phyloP scores from a whole-genome alignment of 2,113 vertebrate genomes.

The Martes martes region DNA sequence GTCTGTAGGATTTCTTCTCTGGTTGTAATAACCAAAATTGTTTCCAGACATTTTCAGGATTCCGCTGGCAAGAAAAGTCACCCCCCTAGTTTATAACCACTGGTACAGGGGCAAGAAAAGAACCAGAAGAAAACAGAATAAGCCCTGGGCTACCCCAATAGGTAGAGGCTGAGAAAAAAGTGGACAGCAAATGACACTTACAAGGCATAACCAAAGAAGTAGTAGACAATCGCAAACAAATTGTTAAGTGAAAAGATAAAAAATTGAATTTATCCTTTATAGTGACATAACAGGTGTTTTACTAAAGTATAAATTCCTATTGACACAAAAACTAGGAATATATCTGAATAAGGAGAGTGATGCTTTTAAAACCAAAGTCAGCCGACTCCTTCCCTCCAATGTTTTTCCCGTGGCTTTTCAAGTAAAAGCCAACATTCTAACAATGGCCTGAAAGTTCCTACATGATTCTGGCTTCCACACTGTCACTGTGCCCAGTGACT shows the following conservation, averaged over 20 bases:
- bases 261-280: neutral
- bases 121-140: neutral
- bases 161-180: neutral
- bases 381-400: neutral
- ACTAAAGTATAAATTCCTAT: neutral
- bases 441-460: neutral
- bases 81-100: neutral
- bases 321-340: neutral
- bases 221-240: neutral
- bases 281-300: neutral
- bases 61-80: neutral
- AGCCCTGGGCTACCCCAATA: neutral
- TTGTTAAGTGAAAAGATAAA: neutral
- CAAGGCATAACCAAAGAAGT: neutral
- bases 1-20: neutral
- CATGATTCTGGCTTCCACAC: accelerated
- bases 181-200: neutral
- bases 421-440: neutral
- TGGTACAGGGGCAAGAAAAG: neutral
- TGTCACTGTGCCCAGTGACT: neutral
- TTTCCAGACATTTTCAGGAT: neutral
- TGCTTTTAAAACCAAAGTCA: neutral
- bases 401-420: neutral
- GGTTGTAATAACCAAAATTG: neutral
- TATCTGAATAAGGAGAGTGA: neutral